Conservation (phyloP, 2,113 vertebrate genomes). For the Leptodactylus fuscus region DNA sequence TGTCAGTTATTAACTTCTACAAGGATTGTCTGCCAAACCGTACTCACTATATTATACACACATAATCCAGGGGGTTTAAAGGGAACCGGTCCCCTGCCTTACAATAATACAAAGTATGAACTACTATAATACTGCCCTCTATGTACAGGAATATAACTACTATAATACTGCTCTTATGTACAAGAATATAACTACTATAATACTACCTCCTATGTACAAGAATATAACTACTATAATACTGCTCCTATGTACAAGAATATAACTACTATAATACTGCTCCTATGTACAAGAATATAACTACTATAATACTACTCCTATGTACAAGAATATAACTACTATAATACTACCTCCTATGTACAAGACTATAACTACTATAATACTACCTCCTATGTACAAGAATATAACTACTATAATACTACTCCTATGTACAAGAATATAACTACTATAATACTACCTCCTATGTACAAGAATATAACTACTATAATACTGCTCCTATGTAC, state of each 20-base stretch:
- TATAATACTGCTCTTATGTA: neutral
- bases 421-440: neutral
- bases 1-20: conserved; percentile 6
- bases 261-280: conserved; percentile 8
- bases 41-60: too few species aligned
- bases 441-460: neutral
- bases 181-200: neutral
- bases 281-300: neutral
- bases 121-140: neutral
- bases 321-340: conserved; percentile 16
- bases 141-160: conserved; percentile 4
- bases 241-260: neutral
- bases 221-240: neutral
- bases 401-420: neutral
- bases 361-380: conserved; percentile 5
- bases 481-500: conserved; percentile 4
- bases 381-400: neutral
- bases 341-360: neutral
- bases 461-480: conserved; percentile 2
- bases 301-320: neutral
- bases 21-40: too few species aligned
- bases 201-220: neutral
- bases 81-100: neutral
- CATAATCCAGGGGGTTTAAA: too few species aligned
- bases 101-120: neutral